Evolutionary conservation across 2,797 vertebrate species (phyloP).

Genomic region (Clarias platycephalus): DNA sequence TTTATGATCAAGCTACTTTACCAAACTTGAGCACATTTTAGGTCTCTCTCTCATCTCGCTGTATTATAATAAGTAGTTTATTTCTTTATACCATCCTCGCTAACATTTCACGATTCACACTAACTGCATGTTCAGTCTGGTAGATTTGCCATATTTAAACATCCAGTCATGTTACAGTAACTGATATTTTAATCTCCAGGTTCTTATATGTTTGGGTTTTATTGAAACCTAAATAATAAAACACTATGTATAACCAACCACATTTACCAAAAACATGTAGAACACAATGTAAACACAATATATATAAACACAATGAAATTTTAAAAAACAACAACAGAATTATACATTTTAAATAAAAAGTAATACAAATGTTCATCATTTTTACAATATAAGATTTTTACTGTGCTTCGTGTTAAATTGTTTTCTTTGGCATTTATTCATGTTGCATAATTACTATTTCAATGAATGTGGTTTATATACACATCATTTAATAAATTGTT

Average conservation of each 20-base stretch:
- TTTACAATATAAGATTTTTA: background rate
- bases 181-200: background rate
- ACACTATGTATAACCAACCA: background rate
- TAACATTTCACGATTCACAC: background rate
- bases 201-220: background rate
- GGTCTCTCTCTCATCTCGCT: background rate
- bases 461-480: background rate
- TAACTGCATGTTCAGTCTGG: slow-evolving; percentile 24
- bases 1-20: background rate
- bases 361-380: background rate
- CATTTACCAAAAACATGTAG: slow-evolving; percentile 5
- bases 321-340: background rate
- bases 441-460: background rate
- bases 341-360: background rate
- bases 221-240: background rate
- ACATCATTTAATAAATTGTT: slow-evolving; percentile 31
- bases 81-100: background rate
- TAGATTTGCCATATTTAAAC: background rate
- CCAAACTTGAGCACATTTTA: background rate
- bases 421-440: background rate
- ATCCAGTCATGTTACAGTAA: background rate
- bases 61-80: background rate
- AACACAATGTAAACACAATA: background rate
- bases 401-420: background rate
- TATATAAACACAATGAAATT: background rate